phyloP scores from a whole-genome alignment of 1,140 invertebrate species.

The Drosophila mojavensis region DNA sequence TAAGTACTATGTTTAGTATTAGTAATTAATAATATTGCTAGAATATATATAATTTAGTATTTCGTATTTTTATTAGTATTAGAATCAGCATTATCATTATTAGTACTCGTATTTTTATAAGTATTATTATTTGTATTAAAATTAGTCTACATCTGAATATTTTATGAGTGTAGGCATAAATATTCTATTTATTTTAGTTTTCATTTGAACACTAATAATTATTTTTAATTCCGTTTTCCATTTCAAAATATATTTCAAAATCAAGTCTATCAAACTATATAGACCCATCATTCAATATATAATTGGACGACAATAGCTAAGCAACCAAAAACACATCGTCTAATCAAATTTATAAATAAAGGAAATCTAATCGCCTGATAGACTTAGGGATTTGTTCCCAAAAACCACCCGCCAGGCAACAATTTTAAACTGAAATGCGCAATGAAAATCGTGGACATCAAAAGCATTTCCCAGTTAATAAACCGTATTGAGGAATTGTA shows the following conservation, averaged over 20 bases:
- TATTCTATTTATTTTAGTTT: too few relatives aligned
- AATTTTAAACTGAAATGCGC: constrained; percentile 56
- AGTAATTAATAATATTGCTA: too few relatives aligned
- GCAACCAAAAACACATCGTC: constrained; percentile 62
- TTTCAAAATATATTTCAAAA: background rate
- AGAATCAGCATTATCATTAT: too few relatives aligned
- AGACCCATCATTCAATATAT: constrained; percentile 19
- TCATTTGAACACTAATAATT: too few relatives aligned
- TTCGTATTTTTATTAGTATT: too few relatives aligned
- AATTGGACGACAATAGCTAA: constrained; percentile 62
- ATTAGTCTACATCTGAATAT: too few relatives aligned
- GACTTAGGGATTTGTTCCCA: constrained; percentile 56
- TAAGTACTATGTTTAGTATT: too few relatives aligned
- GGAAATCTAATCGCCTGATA: constrained; percentile 71
- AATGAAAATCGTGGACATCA: constrained; percentile 71
- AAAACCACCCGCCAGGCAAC: constrained; percentile 9
- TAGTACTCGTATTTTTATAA: too few relatives aligned
- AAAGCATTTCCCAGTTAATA: constrained; percentile 79
- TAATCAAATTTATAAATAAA: constrained; percentile 56
- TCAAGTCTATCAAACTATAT: background rate
- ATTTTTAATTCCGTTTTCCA: too few relatives aligned
- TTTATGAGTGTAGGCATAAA: too few relatives aligned
- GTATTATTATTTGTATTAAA: too few relatives aligned
- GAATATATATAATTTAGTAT: too few relatives aligned
- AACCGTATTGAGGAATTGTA: constrained; percentile 53